Base-by-base conservation (phyloP, 2,113 vertebrate genomes). In the Strix aluco region DNA sequence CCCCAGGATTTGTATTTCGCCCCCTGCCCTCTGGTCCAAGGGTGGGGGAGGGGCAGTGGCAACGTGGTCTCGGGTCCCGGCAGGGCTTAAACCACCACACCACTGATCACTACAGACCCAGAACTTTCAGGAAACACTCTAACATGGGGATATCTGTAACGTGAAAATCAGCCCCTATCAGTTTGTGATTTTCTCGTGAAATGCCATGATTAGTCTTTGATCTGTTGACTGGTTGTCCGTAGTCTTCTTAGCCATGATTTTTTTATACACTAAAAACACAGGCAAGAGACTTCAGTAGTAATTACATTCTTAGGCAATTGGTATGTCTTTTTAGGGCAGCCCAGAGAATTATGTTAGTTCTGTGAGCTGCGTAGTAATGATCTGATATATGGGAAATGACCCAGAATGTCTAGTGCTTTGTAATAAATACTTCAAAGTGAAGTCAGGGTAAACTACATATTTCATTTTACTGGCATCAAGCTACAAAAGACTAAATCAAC, bases 401-500 rank as follows among this genome's bases (percentile, higher is more conserved):
- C 67, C 47, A 62, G 42, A 72, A 40, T 83, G 71, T 92, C 75
- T 88, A 93, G 96, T 96, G 88, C 42, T 98, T 97, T 97, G 82
- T 73, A 96, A 59, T 88, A 97, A 96, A 89, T 97, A 91, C 58
- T 97, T 95, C 52, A 82, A 96, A 94, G 59, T 91, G 96, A 97
- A 97, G 67, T 97, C 72, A 92, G 55, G 46, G 34, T 93, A 95
- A 94, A 92, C 77, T 55, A 61, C 63, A 72, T 95, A 75, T 78
- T 97, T 97, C 66, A 82, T 88, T 78, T 91, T 85, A 84, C 61
- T 96, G 92, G 54, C 61, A 96, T 59, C 21, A 78, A 94, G 58
- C 29, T 97, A 90, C 72, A 87, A 94, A 96, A 93, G 40, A 47
- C 63, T 96, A 71, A 96, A 96, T 96, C 96, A 97, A 30, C 66